Evolutionary conservation across 1,140 invertebrate genomes (phyloP), one percentile per base, ranked within the genome.

Genomic region (Araneus ventricosus): DNA sequence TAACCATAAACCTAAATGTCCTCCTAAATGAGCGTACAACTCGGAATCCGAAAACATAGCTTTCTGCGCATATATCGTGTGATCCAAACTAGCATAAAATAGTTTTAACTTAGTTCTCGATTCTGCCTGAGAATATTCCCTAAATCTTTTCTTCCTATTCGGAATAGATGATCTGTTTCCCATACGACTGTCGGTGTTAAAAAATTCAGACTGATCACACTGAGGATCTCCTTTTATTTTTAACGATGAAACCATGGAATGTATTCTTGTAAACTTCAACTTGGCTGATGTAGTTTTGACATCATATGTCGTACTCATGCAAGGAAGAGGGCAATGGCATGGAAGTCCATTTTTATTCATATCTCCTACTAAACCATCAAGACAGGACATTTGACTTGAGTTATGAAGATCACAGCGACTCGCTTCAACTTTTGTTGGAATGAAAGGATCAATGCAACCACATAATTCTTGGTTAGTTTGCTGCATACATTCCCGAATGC

Each of bases 1-100:
- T 30, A 94, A 39, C 93, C 93, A 94, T 75, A 94, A 52, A 3
- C 93, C 61, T 17, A 92, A 61, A 39, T 82, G 20, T 39, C 93
- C 90, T 45, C 93, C 93, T 7, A 94, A n/a, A 8, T 92, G 67
- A 20, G 61, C 34, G 27, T 52, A 94, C 27, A 94, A 20, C 22
- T 92, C 93, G 0, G 59, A 63, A 61, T 88, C 52, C 24, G 61
- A 84, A 30, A 88, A 92, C 34, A 70, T 84, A 0, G 87, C 59
- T 45, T 45, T 93, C 37, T 93, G 86, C 17, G 20, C 17, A 14
- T 87, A 93, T n/a, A 93, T 59, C 14, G 30, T 45, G 34, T 93
- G 84, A 37, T 93, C 67, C 10, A 61, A 41, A 41, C 8, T 93
- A 4, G 34, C 2, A 30, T 39, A 93, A 41, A 61, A 93, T 1